Evolutionary conservation across 2,113 vertebrate genomes (phyloP).

Genomic region (Etheostoma cragini): DNA sequence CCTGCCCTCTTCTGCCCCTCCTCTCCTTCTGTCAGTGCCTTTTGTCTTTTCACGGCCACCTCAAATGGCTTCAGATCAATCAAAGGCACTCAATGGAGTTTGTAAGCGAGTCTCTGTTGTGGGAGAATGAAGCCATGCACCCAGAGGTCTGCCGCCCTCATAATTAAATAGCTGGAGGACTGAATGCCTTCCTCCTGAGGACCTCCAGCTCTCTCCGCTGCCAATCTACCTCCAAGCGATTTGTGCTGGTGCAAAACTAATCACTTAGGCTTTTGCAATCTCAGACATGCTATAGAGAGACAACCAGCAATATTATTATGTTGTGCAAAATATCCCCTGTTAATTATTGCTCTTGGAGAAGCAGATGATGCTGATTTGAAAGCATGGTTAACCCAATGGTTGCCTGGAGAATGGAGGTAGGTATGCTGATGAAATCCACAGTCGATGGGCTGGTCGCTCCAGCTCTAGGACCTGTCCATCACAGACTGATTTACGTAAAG

Average conservation of each 20-base stretch:
- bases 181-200: constrained; percentile 62
- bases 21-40: constrained; percentile 44
- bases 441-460: constrained; percentile 43
- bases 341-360: constrained; percentile 48
- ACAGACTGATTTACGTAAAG: constrained; percentile 70
- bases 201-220: constrained; percentile 42
- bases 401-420: constrained; percentile 2
- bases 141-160: constrained; percentile 62
- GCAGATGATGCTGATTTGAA: constrained; percentile 62
- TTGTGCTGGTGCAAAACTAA: constrained; percentile 67
- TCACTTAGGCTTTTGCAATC: constrained; percentile 71
- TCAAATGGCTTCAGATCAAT: constrained; percentile 74
- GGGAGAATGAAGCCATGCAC: constrained; percentile 55
- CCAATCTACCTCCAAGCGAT: constrained; percentile 63
- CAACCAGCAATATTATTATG: constrained; percentile 60
- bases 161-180: constrained; percentile 78
- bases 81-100: constrained; percentile 71
- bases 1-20: neutral
- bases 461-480: constrained; percentile 56
- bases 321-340: constrained; percentile 68
- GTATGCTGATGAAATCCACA: constrained; percentile 48
- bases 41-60: constrained; percentile 70
- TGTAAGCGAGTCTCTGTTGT: constrained; percentile 69
- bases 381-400: constrained; percentile 41
- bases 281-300: constrained; percentile 46